Conservation (phyloP, 2,888 invertebrate species). For the Aphodius granarius region DNA sequence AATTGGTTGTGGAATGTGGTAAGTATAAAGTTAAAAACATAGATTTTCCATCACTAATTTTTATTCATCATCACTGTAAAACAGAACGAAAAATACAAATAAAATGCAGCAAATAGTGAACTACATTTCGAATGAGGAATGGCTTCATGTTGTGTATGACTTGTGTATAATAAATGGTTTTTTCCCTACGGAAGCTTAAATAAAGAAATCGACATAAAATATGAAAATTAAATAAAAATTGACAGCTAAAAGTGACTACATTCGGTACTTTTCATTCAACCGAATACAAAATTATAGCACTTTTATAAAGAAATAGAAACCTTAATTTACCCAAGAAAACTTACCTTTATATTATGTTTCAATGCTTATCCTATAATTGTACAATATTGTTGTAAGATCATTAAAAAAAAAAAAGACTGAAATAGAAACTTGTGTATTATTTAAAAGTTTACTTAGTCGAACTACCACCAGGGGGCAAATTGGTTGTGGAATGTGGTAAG, state of each 20-base stretch:
- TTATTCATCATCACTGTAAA: not conserved
- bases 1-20: no score
- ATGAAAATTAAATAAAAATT: not conserved
- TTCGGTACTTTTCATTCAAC: not conserved
- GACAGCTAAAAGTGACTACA: not conserved
- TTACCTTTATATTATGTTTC: not conserved
- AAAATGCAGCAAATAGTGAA: not conserved
- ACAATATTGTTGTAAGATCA: conserved; percentile 6
- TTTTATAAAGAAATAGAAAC: no score
- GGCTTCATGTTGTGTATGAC: not conserved
- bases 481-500: no score
- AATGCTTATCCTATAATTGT: not conserved
- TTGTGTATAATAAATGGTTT: not conserved
- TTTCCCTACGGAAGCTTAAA: not conserved
- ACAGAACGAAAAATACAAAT: not conserved
- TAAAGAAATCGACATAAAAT: not conserved
- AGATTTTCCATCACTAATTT: not conserved
- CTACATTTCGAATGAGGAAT: not conserved
- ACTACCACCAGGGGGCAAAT: no score
- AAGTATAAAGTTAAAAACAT: not conserved
- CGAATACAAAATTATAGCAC: not conserved
- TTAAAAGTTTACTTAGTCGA: no score
- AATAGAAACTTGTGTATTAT: not conserved
- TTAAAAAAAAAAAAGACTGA: conserved; percentile 4
- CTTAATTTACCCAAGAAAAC: not conserved